Base-by-base conservation (phyloP, 2,797 vertebrate species). In the Neosalanx taihuensis region DNA sequence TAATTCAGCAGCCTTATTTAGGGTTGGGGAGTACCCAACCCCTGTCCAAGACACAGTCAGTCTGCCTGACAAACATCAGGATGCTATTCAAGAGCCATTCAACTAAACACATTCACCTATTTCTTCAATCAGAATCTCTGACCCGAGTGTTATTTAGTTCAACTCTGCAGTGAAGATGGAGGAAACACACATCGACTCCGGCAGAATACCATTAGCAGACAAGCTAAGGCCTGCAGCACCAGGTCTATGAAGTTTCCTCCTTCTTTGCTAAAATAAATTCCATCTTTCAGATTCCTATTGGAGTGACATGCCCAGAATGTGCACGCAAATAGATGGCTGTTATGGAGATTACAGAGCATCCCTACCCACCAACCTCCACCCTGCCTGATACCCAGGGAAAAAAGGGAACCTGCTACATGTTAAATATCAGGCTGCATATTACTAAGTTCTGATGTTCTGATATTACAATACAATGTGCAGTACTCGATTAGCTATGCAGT, bases 231-330 rank as follows among this genome's bases (percentile, higher is more conserved):
- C 93, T 93, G 91, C 89, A 92, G 89, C 93, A 93, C 64, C 90
- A 91, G 91, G 90, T 91, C 93, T 94, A 93, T 92, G 92, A 92
- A 94, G 91, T 93, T 92, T 93, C 91, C 76, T 65, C 79, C 33
- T 79, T 77, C 77, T 72, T 91, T 90, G 92, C 92, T 93, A 91
- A 96, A 97, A 96, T 97, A 95, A 97, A 97, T 97, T 97, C 95
- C 94, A 94, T 96, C 94, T 97, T 94, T 88, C 84, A 96, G 95
- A 98, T 97, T 93, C 90, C 93, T 93, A 96, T 97, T 94, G 93
- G 87, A 68, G 91, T 92, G 92, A 96, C 95, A 95, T 93, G 94
- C 94, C 92, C 93, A 94, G 95, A 96, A 95, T 94, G 92, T 26
- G 93, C 93, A 94, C 92, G 94, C 92, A 95, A 95, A 95, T 94